phyloP scores from a whole-genome alignment of 2,888 invertebrate species.

The Noctuana brunneofusca region DNA sequence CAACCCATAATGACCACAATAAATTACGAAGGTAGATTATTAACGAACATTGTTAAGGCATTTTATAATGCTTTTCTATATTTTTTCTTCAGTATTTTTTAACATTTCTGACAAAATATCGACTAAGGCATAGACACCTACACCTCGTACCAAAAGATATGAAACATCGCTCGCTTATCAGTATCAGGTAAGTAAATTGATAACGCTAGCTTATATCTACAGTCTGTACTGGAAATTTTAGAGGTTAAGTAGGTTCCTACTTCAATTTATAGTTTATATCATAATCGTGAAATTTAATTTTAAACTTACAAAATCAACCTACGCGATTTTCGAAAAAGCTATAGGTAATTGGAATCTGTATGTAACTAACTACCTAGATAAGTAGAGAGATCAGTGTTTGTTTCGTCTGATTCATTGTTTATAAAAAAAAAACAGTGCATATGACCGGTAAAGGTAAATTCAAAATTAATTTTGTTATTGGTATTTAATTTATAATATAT shows the following conservation, averaged over 20 bases:
- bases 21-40: background rate
- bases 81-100: background rate
- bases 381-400: too few species aligned
- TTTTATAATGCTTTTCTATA: background rate
- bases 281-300: background rate
- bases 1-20: constrained; percentile 62
- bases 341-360: background rate
- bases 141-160: constrained; percentile 1
- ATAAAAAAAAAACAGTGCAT: too few species aligned
- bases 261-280: background rate
- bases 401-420: too few species aligned
- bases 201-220: background rate
- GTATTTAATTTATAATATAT: too few species aligned
- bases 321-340: constrained; percentile 4
- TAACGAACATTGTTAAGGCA: background rate
- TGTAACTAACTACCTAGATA: too few species aligned
- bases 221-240: background rate
- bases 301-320: background rate
- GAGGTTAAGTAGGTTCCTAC: background rate
- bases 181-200: constrained; percentile 6
- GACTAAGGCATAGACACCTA: background rate
- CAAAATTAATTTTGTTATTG: too few species aligned
- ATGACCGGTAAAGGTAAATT: too few species aligned
- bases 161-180: constrained; percentile 5
- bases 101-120: background rate